Percentiles rank a stretch among this genome's conserved stretches.
Evolutionary conservation across 2,888 invertebrate species (phyloP).

Genomic region (Microctonus hyperodae): DNA sequence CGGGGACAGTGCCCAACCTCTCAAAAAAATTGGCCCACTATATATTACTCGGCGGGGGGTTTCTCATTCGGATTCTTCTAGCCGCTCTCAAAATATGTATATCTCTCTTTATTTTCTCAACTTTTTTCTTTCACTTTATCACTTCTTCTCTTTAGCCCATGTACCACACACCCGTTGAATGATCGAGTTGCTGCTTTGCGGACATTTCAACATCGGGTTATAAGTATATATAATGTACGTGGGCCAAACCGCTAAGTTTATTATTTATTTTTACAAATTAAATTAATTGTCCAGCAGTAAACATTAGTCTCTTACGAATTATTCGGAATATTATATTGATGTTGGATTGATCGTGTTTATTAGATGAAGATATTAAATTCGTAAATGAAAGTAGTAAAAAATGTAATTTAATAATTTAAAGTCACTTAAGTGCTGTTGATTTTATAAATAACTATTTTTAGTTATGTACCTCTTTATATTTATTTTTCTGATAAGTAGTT

Average conservation of each 20-base stretch:
- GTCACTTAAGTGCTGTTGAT: not conserved
- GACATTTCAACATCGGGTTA: constrained; percentile 2
- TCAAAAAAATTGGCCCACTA: constrained; percentile 59
- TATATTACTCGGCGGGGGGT: constrained; percentile 61
- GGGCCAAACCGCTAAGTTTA: constrained; percentile 42
- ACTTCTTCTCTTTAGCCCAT: constrained; percentile 21
- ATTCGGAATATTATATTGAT: not conserved
- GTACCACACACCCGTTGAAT: not conserved
- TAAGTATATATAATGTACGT: too few species aligned
- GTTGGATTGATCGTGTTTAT: not conserved
- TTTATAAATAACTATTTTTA: too few species aligned
- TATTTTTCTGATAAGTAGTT: too few species aligned
- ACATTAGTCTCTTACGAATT: constrained; percentile 35
- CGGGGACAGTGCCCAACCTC: constrained; percentile 58
- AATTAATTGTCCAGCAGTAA: constrained; percentile 57
- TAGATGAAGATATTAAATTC: not conserved
- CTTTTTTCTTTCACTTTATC: constrained; percentile 26
- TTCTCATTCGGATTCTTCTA: constrained; percentile 41
- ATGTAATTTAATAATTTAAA: not conserved
- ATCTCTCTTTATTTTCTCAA: constrained; percentile 28
- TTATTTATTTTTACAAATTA: constrained; percentile 55
- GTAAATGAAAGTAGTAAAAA: not conserved
- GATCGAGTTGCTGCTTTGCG: constrained; percentile 3
- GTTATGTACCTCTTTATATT: too few species aligned
- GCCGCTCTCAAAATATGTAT: constrained; percentile 22